Evolutionary conservation across 2,888 invertebrate genomes (phyloP).

Genomic region (Crocallis elinguaria): DNA sequence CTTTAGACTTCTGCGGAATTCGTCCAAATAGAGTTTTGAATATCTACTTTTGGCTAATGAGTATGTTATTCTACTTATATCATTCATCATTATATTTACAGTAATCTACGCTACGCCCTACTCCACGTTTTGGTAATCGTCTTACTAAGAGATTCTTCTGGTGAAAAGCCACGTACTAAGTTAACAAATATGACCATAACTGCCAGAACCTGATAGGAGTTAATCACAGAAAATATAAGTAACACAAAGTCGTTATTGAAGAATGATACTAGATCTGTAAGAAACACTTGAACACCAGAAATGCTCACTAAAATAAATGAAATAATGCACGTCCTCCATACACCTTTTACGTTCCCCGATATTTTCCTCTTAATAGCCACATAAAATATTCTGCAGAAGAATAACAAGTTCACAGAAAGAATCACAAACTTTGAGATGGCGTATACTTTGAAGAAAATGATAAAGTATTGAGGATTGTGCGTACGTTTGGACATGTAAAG

Average conservation of each 20-base stretch:
- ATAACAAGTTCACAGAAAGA: conserved; percentile 47
- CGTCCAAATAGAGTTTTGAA: too few species aligned
- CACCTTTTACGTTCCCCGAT: conserved; percentile 23
- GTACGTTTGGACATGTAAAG: too few species aligned
- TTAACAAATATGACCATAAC: conserved; percentile 29
- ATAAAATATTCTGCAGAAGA: conserved; percentile 59
- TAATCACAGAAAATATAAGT: conserved; percentile 35
- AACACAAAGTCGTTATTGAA: conserved; percentile 6
- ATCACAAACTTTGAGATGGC: conserved; percentile 51
- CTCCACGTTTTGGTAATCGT: not conserved
- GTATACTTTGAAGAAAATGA: conserved; percentile 46
- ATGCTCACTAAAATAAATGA: conserved; percentile 59
- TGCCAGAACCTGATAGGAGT: conserved; percentile 38
- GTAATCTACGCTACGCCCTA: not conserved
- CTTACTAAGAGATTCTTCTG: not conserved
- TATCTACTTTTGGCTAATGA: too few species aligned
- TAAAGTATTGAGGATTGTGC: conserved; percentile 13
- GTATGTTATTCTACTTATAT: too few species aligned
- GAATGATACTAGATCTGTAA: conserved; percentile 47
- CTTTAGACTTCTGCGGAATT: too few species aligned
- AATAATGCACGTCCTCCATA: conserved; percentile 44
- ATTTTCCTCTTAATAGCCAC: conserved; percentile 41
- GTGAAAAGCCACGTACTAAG: conserved; percentile 9
- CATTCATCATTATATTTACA: too few species aligned
- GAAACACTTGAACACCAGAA: conserved; percentile 60